Base-by-base conservation (phyloP, 2,113 vertebrate genomes). In the Cavia porcellus region DNA sequence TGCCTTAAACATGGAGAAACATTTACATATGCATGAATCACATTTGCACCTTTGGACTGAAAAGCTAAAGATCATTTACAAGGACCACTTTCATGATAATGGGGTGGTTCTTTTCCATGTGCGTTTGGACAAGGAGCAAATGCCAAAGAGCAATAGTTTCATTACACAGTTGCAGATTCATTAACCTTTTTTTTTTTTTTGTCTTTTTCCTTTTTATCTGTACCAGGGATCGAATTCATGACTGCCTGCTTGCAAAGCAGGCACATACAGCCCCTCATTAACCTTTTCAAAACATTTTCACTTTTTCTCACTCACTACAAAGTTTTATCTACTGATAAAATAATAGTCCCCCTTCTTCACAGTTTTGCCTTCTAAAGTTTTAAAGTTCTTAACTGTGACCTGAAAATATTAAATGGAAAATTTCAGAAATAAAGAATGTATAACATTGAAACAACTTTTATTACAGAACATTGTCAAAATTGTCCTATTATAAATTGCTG, bases 61-160 rank as follows among this genome's bases (percentile, higher is more conserved):
- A 95, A 94, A 86, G 19, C 38, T 55, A 30, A 95, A 75, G 66
- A 22, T 62, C 32, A 77, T 87, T 90, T 85, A 25, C 32, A 96
- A 70, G 32, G 7, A 47, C 35, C 28, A 68, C 42, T 75, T 87
- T 17, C 13, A 14, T 32, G 47, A 66, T 86, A 86, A 84, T 79
- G 61, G 8, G 24, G 32, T 17, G 38, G 50, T 86, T 85, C 35
- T 92, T 94, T 90, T 52, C 70, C 30, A 81, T 3, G 0, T 75
- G 32, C 22, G 87, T 72, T 82, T 84, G 14, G 59, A 92, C 61
- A n/a, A 81, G 92, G 32, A 95, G 45, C 20, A 80, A 86, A 89
- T 42, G n/a, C 12, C 10, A 14, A 89, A 72, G 32, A 45, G 13
- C 89, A 89, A 80, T 9, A 7, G 0, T 83, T 92, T 72, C 52